These are phyloP conservation scores for Hydrocynus forskahlii DNA, from an alignment of 2,797 vertebrate species.

Conservation along the genomic window DNA sequence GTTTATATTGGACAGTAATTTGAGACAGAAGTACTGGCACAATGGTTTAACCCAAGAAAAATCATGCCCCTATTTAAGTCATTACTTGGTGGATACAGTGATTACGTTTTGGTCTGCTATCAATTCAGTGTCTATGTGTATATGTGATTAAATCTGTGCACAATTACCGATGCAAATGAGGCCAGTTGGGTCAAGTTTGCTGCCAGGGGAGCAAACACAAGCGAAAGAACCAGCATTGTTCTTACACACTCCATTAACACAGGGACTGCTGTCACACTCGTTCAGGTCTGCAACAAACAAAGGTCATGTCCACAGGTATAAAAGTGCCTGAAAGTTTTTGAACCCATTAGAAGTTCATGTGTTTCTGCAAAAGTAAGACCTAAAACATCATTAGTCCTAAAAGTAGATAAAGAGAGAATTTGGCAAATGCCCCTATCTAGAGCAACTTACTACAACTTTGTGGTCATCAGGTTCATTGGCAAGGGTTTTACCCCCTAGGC, in stretches of 20 bases:
- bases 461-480: too few species aligned
- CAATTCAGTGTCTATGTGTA: not conserved
- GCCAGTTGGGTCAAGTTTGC: conserved; percentile 75
- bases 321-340: too few species aligned
- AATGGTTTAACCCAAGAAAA: not conserved
- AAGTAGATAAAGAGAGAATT: too few species aligned
- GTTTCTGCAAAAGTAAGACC: too few species aligned
- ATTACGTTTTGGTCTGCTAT: not conserved
- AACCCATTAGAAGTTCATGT: too few species aligned
- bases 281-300: conserved; percentile 73
- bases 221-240: conserved; percentile 79
- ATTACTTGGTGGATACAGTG: not conserved
- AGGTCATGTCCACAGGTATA: conserved; percentile 56
- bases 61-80: not conserved
- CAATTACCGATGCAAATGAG: conserved; percentile 77
- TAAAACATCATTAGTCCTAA: too few species aligned
- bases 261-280: conserved; percentile 78
- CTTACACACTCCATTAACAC: conserved; percentile 75
- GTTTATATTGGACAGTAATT: not conserved
- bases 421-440: too few species aligned
- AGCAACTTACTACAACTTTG: too few species aligned
- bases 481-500: too few species aligned
- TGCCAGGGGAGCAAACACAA: conserved; percentile 77
- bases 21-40: not conserved
- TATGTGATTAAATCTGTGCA: conserved; percentile 23